phyloP scores from a whole-genome alignment of 2,113 vertebrate species.

The Macrotus californicus region DNA sequence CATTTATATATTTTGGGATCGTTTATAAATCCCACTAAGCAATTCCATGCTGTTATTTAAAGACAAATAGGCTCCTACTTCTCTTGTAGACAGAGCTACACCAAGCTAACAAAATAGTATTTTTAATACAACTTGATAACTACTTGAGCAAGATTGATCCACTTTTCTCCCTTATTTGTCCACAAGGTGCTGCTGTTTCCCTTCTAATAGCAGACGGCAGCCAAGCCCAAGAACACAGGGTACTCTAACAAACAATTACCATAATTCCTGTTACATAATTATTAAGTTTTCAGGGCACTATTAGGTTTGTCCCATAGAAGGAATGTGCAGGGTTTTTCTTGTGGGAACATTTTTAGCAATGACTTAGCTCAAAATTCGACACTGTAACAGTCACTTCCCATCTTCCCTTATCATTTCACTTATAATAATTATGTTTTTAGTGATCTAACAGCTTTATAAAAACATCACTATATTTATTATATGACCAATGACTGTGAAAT shows the following conservation, averaged over 20 bases:
- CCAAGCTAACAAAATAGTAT: not conserved
- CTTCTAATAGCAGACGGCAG: not conserved
- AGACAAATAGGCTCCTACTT: not conserved
- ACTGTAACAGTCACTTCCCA: not conserved
- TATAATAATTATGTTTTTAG: slow-evolving; percentile 50
- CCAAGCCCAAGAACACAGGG: not conserved
- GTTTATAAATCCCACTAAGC: not conserved
- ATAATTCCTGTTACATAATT: not conserved
- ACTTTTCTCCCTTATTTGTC: slow-evolving; percentile 45
- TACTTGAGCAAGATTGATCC: not conserved
- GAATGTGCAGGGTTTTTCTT: not conserved
- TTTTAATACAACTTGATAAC: not conserved
- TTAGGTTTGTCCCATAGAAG: slow-evolving; percentile 29
- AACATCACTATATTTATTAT: slow-evolving; percentile 34
- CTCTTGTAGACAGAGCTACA: not conserved
- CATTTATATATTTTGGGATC: not conserved
- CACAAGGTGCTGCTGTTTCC: slow-evolving; percentile 75
- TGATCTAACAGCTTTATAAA: slow-evolving; percentile 27
- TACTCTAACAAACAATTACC: not conserved
- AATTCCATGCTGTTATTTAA: not conserved
- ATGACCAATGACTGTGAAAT: slow-evolving; percentile 45
- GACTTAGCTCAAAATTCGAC: not conserved
- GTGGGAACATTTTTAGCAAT: slow-evolving; percentile 9
- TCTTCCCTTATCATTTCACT: slow-evolving; percentile 49
- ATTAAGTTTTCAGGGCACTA: not conserved